Evolutionary conservation across 2,888 invertebrate species (phyloP).

Genomic region (Yponomeuta sedellus): DNA sequence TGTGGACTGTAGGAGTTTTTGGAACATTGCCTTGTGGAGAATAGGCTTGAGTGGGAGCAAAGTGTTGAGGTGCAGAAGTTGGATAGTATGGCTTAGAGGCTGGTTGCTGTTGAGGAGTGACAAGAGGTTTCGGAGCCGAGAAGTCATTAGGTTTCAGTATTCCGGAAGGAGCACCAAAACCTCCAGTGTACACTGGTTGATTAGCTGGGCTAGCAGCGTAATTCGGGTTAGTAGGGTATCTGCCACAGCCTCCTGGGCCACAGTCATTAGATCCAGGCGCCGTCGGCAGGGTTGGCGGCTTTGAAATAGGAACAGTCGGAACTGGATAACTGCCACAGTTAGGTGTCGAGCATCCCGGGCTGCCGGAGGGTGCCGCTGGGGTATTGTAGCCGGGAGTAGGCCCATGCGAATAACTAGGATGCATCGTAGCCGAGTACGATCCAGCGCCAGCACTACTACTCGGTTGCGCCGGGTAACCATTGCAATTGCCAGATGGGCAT

Average conservation of each 20-base stretch:
- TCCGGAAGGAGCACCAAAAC: constrained; percentile 37
- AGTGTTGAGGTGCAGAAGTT: neutral
- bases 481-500: constrained; percentile 11
- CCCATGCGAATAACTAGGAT: constrained; percentile 8
- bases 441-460: neutral
- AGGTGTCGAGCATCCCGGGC: constrained; percentile 27
- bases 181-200: constrained; percentile 34
- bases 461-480: constrained; percentile 2
- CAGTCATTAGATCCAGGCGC: constrained; percentile 16
- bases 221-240: constrained; percentile 6
- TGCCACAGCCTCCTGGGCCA: constrained; percentile 20
- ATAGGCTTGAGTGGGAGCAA: neutral
- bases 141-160: constrained; percentile 25
- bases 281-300: constrained; percentile 1
- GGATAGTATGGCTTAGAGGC: constrained; percentile 5
- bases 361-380: constrained; percentile 15
- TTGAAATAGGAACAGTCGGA: neutral
- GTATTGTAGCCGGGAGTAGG: constrained; percentile 20
- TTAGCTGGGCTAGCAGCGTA: constrained; percentile 23
- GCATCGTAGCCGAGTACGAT: neutral
- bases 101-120: neutral
- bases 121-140: constrained; percentile 14
- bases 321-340: constrained; percentile 27
- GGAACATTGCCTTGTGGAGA: constrained; percentile 7
- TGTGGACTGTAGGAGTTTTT: constrained; percentile 2